Percentiles rank a stretch among this genome's conserved stretches.
Evolutionary conservation across 2,113 vertebrate species (phyloP).

Genomic region (Noctilio leporinus): DNA sequence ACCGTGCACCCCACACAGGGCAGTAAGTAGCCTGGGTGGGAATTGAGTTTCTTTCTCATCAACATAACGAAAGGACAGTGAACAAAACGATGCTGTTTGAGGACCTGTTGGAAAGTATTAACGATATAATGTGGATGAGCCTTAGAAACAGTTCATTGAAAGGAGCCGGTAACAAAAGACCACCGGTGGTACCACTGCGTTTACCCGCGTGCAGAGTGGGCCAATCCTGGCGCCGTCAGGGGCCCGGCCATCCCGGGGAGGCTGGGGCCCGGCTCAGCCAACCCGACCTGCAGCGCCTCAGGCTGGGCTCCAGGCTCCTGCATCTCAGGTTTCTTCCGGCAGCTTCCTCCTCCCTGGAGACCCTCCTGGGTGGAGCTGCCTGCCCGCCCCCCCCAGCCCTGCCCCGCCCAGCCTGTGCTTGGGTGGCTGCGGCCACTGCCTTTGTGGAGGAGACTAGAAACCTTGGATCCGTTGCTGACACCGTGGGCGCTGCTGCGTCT

Average conservation of each 20-base stretch:
- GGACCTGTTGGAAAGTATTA: not conserved
- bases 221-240: too few species aligned
- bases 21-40: too few species aligned
- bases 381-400: not conserved
- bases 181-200: not conserved
- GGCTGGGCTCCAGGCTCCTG: not conserved
- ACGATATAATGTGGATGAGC: rapidly evolving
- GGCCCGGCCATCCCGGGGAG: too few species aligned
- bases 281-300: not conserved
- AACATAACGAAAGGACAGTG: not conserved
- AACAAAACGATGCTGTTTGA: not conserved
- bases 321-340: not conserved
- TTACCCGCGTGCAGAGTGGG: not conserved
- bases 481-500: not conserved
- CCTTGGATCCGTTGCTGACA: not conserved
- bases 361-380: too few species aligned
- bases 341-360: not conserved
- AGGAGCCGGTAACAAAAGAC: not conserved
- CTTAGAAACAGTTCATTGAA: not conserved
- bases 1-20: too few species aligned
- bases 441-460: not conserved
- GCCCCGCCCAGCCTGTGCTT: rapidly evolving
- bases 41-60: not conserved
- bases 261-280: not conserved
- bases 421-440: not conserved